Base-by-base conservation (phyloP, 2,113 vertebrate genomes). In the Entelurus aequoreus region DNA sequence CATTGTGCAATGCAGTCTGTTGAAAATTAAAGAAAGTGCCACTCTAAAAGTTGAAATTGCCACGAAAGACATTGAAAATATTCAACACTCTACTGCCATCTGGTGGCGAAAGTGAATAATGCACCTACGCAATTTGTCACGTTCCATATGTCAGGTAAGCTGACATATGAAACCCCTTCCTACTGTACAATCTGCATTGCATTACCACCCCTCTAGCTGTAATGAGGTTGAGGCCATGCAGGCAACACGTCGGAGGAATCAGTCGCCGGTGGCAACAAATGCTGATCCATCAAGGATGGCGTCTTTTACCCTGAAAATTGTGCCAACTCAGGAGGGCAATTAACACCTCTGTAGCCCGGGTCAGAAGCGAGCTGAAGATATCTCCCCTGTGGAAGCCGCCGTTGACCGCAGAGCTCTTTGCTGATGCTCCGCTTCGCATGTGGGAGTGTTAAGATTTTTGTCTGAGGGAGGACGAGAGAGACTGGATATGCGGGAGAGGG, bases 221-320 rank as follows among this genome's bases (percentile, higher is more conserved):
- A 94, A 95, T 94, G 90, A 94, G 92, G 90, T 88, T 88, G 68
- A 91, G 84, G 90, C 90, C 90, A 93, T 88, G 84, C 90, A 89
- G 85, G 79, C 63, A 81, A 90, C 83, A 84, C 87, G 90, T 85
- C 87, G 89, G 84, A 91, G 91, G 89, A 84, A 87, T 84, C 89
- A 88, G 90, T 93, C 93, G 90, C 90, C 88, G 90, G 87, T 91
- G 94, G 90, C 88, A 88, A 91, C 91, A 88, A 19, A 89, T 93
- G 92, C 92, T 91, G 91, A 94, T 92, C 90, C 92, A 93, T 93
- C 94, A 95, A 95, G 93, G 93, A 90, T 92, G 90, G 82, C 88
- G 92, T 87, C 92, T 91, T 93, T 92, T 87, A 92, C 88, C 90
- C 91, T 92, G 89, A 90, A 79, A 88, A 89, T 90, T 90, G 89